These are phyloP conservation scores for Drosophila niveifrons DNA, from an alignment of 2,888 invertebrate genomes.

Conservation along the genomic window DNA sequence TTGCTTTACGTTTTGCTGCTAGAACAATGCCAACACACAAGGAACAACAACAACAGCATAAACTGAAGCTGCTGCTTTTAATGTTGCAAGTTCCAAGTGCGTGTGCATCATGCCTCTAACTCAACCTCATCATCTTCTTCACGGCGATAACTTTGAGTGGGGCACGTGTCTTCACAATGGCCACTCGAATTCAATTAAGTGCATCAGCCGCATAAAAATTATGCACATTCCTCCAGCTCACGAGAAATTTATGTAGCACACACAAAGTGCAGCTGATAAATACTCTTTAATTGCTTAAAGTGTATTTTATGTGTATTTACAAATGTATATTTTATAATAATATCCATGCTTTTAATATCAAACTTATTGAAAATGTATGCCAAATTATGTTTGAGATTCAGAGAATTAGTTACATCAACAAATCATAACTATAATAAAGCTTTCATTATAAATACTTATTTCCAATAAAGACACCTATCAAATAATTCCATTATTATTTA, in stretches of 20 bases:
- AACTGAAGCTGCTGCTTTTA: conserved; percentile 4
- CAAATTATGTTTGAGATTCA: no score
- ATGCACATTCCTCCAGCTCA: conserved; percentile 51
- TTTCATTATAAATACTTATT: no score
- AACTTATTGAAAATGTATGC: no score
- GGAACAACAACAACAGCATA: conserved; percentile 1
- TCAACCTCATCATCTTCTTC: conserved; percentile 8
- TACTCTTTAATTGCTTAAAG: not conserved
- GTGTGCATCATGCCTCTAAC: conserved; percentile 21
- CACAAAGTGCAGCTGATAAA: not conserved
- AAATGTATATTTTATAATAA: no score
- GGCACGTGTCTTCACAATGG: conserved; percentile 57
- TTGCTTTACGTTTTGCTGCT: conserved; percentile 59
- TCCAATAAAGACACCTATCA: no score
- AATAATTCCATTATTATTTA: no score
- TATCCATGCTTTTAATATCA: no score
- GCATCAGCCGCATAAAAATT: conserved; percentile 68
- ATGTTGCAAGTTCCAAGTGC: conserved; percentile 20
- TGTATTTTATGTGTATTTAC: no score
- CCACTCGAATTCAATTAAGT: conserved; percentile 63
- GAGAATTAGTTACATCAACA: no score
- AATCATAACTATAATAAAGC: no score
- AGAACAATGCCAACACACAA: not conserved
- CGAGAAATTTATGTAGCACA: not conserved
- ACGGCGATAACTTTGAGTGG: conserved; percentile 21